Conservation (phyloP, 2,888 invertebrate species). For the Phyllotreta striolata region DNA sequence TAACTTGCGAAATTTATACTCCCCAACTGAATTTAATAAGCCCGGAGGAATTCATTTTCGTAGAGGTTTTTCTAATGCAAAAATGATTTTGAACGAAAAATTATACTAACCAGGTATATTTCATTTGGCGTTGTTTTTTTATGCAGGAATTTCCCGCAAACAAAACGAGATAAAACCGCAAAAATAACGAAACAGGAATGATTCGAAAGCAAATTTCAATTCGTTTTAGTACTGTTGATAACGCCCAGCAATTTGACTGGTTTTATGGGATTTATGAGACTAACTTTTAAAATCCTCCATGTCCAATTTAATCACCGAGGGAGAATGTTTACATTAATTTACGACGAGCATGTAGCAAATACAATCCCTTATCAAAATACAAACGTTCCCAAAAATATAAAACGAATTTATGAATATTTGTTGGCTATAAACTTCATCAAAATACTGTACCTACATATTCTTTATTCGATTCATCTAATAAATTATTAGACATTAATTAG, state of each 20-base stretch:
- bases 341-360: slow-evolving; percentile 3
- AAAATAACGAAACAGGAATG: background rate
- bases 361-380: slow-evolving; percentile 4
- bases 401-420: background rate
- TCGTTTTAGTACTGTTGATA: slow-evolving; percentile 2
- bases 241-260: slow-evolving; percentile 5
- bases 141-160: too few species aligned
- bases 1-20: slow-evolving; percentile 24
- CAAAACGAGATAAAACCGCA: too few species aligned
- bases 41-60: background rate
- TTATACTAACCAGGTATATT: too few species aligned
- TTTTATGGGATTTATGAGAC: slow-evolving; percentile 14
- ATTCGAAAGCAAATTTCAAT: slow-evolving; percentile 1
- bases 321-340: slow-evolving; percentile 11
- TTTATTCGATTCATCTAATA: too few species aligned
- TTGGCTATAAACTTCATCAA: too few species aligned
- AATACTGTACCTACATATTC: too few species aligned
- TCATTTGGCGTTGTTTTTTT: too few species aligned
- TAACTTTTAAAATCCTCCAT: slow-evolving; percentile 18
- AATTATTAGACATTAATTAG: too few species aligned
- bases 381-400: slow-evolving; percentile 3
- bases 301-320: slow-evolving; percentile 11
- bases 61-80: background rate
- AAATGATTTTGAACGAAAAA: too few species aligned
- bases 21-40: slow-evolving; percentile 19